phyloP scores from a whole-genome alignment of 2,797 vertebrate genomes.

The Epinephelus coioides region DNA sequence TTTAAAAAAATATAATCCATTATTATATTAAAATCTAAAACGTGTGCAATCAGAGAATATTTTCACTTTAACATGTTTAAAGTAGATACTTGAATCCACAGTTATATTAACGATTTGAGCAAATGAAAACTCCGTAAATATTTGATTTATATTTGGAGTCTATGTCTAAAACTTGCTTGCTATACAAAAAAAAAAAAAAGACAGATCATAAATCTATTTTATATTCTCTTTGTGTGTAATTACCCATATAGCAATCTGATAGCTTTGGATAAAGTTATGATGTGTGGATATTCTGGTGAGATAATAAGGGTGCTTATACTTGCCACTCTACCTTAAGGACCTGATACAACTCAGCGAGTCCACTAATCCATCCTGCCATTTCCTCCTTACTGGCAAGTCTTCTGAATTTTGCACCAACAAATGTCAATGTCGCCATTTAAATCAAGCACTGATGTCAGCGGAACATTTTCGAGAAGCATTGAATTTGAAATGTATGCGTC shows the following conservation, averaged over 20 bases:
- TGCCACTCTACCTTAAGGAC: conserved; percentile 84
- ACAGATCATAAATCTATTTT: conserved; percentile 81
- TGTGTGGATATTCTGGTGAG: conserved; percentile 68
- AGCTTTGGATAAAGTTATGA: conserved; percentile 75
- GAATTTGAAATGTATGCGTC: conserved; percentile 52
- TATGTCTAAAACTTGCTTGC: conserved; percentile 75
- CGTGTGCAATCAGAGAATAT: conserved; percentile 79
- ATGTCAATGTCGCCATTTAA: conserved; percentile 61
- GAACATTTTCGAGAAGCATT: conserved; percentile 57
- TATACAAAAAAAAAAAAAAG: conserved; percentile 43
- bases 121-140: conserved; percentile 75
- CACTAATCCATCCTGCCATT: conserved; percentile 59
- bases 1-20: conserved; percentile 50
- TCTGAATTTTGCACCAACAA: conserved; percentile 73
- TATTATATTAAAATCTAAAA: conserved; percentile 70
- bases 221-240: conserved; percentile 79
- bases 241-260: conserved; percentile 77
- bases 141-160: conserved; percentile 79
- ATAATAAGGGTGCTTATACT: conserved; percentile 82
- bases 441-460: conserved; percentile 75
- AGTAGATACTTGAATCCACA: conserved; percentile 85
- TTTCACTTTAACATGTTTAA: conserved; percentile 77
- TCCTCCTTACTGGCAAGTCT: conserved; percentile 64
- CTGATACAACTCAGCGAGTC: conserved; percentile 69
- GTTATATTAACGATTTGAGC: conserved; percentile 76